Conservation (phyloP, 2,797 vertebrate species). For the Vipera ursinii region DNA sequence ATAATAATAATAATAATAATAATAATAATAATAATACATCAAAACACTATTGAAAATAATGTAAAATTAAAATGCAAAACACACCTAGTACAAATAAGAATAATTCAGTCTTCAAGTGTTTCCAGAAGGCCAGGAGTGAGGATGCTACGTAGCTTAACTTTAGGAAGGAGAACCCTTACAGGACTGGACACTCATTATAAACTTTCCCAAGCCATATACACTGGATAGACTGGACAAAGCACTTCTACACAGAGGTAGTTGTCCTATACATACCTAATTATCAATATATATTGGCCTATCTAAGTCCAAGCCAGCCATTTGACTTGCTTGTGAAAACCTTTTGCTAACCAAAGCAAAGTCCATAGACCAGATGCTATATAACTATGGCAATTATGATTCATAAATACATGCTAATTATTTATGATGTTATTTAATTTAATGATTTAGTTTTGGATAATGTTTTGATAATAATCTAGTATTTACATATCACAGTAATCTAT, state of each 20-base stretch:
- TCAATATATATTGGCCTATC: background rate
- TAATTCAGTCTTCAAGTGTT: background rate
- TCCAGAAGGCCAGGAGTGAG: background rate
- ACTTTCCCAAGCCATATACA: background rate
- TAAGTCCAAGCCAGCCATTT: background rate
- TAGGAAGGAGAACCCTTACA: background rate
- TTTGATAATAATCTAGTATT: background rate
- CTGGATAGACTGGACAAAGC: background rate
- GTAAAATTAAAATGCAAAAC: background rate
- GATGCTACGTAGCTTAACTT: background rate
- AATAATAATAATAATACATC: background rate
- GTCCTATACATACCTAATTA: background rate
- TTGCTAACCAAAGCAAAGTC: background rate
- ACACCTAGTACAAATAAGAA: background rate
- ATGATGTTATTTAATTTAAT: background rate
- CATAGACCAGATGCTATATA: background rate
- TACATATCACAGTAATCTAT: background rate
- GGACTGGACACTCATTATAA: background rate
- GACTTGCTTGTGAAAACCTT: background rate
- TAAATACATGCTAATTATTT: background rate
- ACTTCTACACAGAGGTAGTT: background rate
- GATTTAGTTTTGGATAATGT: background rate
- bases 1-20: too few species aligned
- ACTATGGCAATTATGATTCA: background rate
- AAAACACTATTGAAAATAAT: background rate